phyloP scores from a whole-genome alignment of 2,888 invertebrate genomes.

The Metallyticus violacea region DNA sequence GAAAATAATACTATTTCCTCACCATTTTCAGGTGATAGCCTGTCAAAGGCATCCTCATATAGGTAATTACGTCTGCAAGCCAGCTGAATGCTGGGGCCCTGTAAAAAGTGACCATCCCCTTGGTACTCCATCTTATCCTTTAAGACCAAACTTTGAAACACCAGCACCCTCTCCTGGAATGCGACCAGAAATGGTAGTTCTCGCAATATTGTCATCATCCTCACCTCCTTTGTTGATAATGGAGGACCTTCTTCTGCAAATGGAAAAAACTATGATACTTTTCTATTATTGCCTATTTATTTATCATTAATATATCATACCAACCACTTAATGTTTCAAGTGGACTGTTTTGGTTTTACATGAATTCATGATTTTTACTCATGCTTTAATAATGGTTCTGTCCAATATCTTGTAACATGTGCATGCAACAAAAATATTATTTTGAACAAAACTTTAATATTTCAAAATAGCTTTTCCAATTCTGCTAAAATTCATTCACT shows the following conservation, averaged over 20 bases:
- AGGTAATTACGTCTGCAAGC: slow-evolving; percentile 84
- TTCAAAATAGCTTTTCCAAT: no score
- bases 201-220: slow-evolving; percentile 82
- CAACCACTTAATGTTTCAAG: no score
- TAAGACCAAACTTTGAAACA: slow-evolving; percentile 69
- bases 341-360: no score
- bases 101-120: slow-evolving; percentile 72
- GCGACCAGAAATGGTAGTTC: slow-evolving; percentile 94
- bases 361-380: no score
- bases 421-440: no score
- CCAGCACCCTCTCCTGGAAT: slow-evolving; percentile 84
- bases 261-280: slow-evolving; percentile 15
- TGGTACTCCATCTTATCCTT: slow-evolving; percentile 70
- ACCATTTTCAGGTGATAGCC: slow-evolving; percentile 88
- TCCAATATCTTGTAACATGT: no score
- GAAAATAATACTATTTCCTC: slow-evolving; percentile 37
- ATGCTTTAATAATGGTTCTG: no score
- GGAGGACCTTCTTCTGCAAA: slow-evolving; percentile 75
- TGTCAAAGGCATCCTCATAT: slow-evolving; percentile 98
- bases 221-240: slow-evolving; percentile 80
- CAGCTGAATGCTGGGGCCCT: slow-evolving; percentile 72
- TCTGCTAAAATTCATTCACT: no score
- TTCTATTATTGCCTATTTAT: no score
- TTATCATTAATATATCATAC: no score
- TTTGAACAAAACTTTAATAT: no score